A percentile compares a stretch with the other conserved stretches of the same genome.
phyloP scores from a whole-genome alignment of 2,113 vertebrate genomes.

The Carassius carassius region DNA sequence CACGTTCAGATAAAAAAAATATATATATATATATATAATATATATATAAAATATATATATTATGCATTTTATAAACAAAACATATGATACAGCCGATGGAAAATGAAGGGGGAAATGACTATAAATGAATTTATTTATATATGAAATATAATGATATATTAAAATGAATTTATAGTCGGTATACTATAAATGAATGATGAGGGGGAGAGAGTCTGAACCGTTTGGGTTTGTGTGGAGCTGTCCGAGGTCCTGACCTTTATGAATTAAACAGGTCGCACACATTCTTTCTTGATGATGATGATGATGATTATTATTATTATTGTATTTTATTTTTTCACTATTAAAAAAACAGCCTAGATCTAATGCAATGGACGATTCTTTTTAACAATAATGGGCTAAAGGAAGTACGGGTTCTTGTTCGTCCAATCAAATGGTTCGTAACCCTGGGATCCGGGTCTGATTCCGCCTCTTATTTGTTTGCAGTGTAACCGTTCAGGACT shows the following conservation, averaged over 20 bases:
- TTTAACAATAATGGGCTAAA: neutral
- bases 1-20: too few relatives aligned
- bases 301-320: too few relatives aligned
- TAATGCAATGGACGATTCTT: neutral
- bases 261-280: neutral
- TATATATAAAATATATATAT: too few relatives aligned
- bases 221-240: slow-evolving; percentile 39
- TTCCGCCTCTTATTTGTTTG: slow-evolving; percentile 67
- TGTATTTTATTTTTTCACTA: neutral
- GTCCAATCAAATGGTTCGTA: slow-evolving; percentile 16
- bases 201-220: too few relatives aligned
- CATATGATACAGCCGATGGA: neutral
- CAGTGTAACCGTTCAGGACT: slow-evolving; percentile 14
- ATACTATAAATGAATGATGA: too few relatives aligned
- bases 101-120: neutral
- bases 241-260: slow-evolving; percentile 51
- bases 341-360: neutral
- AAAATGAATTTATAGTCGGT: too few relatives aligned
- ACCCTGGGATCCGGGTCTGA: slow-evolving; percentile 68
- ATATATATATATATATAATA: too few relatives aligned
- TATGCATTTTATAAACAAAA: neutral
- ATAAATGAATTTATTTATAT: too few relatives aligned
- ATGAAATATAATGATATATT: too few relatives aligned
- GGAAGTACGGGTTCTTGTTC: neutral
- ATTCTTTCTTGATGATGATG: neutral